Conservation (phyloP, 2,797 vertebrate species). For the Helicolenus hilgendorfi region DNA sequence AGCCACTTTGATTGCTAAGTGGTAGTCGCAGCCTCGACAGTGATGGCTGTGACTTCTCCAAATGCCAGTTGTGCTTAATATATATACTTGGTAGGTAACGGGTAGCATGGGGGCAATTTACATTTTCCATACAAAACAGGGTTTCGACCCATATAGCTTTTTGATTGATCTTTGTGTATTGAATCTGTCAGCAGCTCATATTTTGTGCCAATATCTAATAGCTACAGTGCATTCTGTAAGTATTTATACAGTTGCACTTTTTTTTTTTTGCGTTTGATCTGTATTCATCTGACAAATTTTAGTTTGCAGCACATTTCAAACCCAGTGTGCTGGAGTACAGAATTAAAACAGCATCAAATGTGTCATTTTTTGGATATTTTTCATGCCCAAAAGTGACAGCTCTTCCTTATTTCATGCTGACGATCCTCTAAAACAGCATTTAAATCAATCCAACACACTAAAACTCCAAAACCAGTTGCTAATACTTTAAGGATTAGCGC, state of each 20-base stretch:
- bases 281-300: neutral
- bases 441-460: neutral
- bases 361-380: constrained; percentile 11
- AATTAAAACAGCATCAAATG: neutral
- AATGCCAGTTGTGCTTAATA: constrained; percentile 54
- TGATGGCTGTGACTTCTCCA: constrained; percentile 11
- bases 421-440: constrained; percentile 6
- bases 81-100: constrained; percentile 26
- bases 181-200: constrained; percentile 33
- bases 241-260: neutral
- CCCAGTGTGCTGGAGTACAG: neutral
- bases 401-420: neutral
- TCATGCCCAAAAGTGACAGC: neutral
- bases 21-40: constrained; percentile 18
- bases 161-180: neutral
- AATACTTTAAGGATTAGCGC: constrained; percentile 8
- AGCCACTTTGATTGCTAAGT: constrained; percentile 45
- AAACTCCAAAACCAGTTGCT: neutral
- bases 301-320: neutral
- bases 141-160: constrained; percentile 16
- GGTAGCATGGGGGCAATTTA: constrained; percentile 2
- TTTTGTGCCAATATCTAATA: constrained; percentile 31
- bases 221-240: neutral
- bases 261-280: neutral
- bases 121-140: constrained; percentile 12